phyloP scores from a whole-genome alignment of 2,888 invertebrate genomes.

The Spilarctia lutea region DNA sequence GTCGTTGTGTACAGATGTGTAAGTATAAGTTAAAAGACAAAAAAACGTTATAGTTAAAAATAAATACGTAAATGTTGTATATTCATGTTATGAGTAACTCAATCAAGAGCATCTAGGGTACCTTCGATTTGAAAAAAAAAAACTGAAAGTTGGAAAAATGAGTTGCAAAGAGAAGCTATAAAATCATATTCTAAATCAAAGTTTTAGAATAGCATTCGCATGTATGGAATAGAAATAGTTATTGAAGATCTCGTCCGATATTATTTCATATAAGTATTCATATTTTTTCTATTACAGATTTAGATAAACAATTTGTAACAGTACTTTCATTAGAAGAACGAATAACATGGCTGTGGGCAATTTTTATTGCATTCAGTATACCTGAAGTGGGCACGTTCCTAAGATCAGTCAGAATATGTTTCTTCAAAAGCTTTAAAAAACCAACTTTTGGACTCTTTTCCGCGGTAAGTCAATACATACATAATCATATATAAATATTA shows the following conservation, averaged over 20 bases:
- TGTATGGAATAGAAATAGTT: background rate
- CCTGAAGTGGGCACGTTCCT: constrained; percentile 93
- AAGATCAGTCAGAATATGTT: constrained; percentile 89
- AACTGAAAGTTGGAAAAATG: background rate
- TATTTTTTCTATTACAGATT: constrained; percentile 73
- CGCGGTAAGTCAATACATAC: constrained; percentile 73
- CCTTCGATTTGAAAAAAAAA: too few species aligned
- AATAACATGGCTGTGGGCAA: constrained; percentile 92
- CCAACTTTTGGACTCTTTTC: constrained; percentile 86
- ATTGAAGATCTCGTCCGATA: background rate
- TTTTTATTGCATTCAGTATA: constrained; percentile 90
- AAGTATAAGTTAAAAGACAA: too few species aligned
- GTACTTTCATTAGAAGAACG: constrained; percentile 88
- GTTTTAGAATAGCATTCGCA: background rate
- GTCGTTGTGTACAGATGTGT: background rate
- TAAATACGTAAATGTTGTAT: too few species aligned
- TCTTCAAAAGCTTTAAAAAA: constrained; percentile 89
- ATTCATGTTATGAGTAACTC: too few species aligned
- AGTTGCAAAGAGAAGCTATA: too few species aligned
- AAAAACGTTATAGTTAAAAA: too few species aligned
- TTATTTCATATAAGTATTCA: background rate
- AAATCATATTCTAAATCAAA: background rate
- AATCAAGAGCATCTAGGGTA: too few species aligned
- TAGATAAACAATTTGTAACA: constrained; percentile 88
- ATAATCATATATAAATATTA: background rate